A percentile compares a stretch with the other conserved stretches of the same genome.
phyloP scores from a whole-genome alignment of 2,888 invertebrate genomes.

The Nephrotoma guestfalica region DNA sequence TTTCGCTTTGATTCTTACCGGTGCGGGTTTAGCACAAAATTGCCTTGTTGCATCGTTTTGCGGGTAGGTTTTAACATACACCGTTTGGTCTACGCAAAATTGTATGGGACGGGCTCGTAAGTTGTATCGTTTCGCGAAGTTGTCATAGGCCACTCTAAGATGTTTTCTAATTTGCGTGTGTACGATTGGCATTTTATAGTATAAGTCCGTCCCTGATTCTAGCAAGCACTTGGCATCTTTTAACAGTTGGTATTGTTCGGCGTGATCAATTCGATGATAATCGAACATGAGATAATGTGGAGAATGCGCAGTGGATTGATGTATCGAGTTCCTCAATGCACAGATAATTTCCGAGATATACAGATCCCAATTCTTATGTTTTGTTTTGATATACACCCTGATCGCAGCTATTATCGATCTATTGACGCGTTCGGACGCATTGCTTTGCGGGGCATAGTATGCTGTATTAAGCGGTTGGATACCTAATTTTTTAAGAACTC shows the following conservation, averaged over 20 bases:
- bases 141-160: not conserved
- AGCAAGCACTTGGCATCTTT: not conserved
- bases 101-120: too few species aligned
- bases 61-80: not conserved
- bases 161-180: not conserved
- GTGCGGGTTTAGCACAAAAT: not conserved
- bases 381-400: constrained; percentile 13
- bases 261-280: constrained; percentile 10
- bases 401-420: constrained; percentile 18
- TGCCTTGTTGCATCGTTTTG: not conserved
- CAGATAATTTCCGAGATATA: constrained; percentile 15
- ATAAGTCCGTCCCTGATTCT: not conserved
- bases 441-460: constrained; percentile 18
- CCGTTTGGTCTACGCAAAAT: not conserved
- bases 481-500: constrained; percentile 7
- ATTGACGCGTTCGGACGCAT: constrained; percentile 20
- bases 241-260: not conserved
- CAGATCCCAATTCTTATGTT: constrained; percentile 15
- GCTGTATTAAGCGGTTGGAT: constrained; percentile 11
- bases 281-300: constrained; percentile 16
- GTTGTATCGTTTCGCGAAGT: not conserved
- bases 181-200: not conserved
- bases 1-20: not conserved
- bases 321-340: constrained; percentile 16
- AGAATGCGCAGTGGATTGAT: constrained; percentile 16